phyloP scores from a whole-genome alignment of 2,113 vertebrate species.

The Siniperca chuatsi region DNA sequence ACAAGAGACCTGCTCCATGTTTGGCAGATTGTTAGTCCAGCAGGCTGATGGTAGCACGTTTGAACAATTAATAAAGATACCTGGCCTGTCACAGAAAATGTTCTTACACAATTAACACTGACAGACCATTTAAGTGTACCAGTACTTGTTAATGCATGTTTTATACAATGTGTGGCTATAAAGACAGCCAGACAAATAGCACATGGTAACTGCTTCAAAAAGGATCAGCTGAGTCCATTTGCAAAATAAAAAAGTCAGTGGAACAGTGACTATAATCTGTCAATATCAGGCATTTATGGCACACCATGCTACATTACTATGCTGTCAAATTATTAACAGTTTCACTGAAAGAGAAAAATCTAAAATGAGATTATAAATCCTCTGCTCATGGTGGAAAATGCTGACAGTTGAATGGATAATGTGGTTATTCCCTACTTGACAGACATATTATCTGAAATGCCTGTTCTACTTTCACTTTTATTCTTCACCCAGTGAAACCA shows the following conservation, averaged over 20 bases:
- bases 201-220: neutral
- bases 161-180: neutral
- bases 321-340: neutral
- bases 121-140: neutral
- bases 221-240: neutral
- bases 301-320: neutral
- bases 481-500: slow-evolving; percentile 10
- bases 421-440: neutral
- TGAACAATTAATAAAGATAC: neutral
- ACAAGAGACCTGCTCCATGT: neutral
- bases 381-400: neutral
- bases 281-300: neutral
- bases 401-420: neutral
- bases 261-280: neutral
- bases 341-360: neutral
- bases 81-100: neutral
- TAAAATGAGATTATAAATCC: neutral
- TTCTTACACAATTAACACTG: neutral
- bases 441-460: neutral
- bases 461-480: slow-evolving; percentile 38
- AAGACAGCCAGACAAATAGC: neutral
- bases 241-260: neutral
- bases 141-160: neutral
- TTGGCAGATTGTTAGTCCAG: slow-evolving; percentile 14
- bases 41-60: neutral